Evolutionary conservation across 2,888 invertebrate species (phyloP), one percentile per base, ranked within the genome.

Genomic region (Acleris holmiana): DNA sequence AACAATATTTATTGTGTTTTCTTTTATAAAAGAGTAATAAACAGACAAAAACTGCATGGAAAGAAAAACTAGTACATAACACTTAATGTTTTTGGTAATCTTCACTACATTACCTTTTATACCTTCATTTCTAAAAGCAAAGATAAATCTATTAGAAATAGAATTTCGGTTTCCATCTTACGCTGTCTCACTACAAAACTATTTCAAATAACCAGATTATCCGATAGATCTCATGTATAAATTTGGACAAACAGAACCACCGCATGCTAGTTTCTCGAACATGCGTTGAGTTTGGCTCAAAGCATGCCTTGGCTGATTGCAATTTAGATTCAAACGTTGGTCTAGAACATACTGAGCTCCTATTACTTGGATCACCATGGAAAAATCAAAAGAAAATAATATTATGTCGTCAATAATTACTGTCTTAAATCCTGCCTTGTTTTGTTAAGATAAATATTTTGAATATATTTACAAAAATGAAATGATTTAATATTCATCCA

Each of bases 211-310:
- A 49, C 18, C 7, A 59, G 29, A 50, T 41, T 60, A 35, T 51
- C 54, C 35, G 18, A 63, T 67, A 63, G 60, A 56, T 29, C 25
- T 55, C 44, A 44, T 50, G 19, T 25, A 54, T 49, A 44, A 40
- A 53, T 10, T 49, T 60, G 60, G 48, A 51, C 18, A 4, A 17
- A 21, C n/a, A 48, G 23, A 61, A 25, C 8, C 10, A 53, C 29
- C 62, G 66, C 60, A 68, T 68, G 66, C 59, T 61, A 65, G 50
- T 46, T 54, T 49, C 13, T 13, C 54, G 44, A 55, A 66, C 66
- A 67, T 71, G 71, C 68, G 57, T 66, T 66, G 73, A 65, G 68
- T 54, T 63, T 67, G 62, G 61, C 61, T 67, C 72, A 68, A 68
- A 67, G 72, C 68, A 69, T 69, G 67, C 51, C 64, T 60, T 67